A percentile compares a stretch with the other conserved stretches of the same genome.
These are phyloP conservation scores for Columba janthina DNA, from an alignment of 2,113 vertebrate species.

Conservation along the genomic window DNA sequence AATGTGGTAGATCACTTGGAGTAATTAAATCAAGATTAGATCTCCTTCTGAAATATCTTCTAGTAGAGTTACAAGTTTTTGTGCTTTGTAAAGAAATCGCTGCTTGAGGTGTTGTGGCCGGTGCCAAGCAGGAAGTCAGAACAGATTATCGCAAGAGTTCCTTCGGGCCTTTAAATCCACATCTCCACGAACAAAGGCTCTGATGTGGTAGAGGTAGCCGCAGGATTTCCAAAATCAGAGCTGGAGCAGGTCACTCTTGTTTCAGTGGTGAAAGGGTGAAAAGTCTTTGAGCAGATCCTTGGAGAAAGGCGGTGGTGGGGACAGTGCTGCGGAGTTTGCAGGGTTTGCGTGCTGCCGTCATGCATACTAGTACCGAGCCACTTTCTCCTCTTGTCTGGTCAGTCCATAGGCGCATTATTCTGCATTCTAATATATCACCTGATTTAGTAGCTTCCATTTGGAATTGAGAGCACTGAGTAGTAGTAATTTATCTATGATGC, in stretches of 20 bases:
- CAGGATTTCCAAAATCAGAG: constrained; percentile 44
- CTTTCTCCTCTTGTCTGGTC: background rate
- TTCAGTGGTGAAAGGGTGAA: constrained; percentile 27
- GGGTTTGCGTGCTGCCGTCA: background rate
- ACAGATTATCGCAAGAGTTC: constrained; percentile 44
- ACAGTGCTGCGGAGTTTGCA: accelerated
- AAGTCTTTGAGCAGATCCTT: constrained; percentile 19
- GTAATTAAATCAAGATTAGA: constrained; percentile 66
- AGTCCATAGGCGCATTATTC: background rate
- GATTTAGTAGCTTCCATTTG: background rate
- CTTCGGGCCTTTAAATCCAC: constrained; percentile 56
- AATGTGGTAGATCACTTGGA: constrained; percentile 56
- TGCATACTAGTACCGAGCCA: accelerated
- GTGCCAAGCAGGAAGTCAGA: constrained; percentile 61
- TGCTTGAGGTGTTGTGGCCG: constrained; percentile 9
- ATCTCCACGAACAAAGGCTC: constrained; percentile 36
- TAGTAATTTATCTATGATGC: background rate
- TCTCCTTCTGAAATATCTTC: constrained; percentile 47
- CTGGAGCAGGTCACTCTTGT: constrained; percentile 19
- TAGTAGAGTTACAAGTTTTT: constrained; percentile 56
- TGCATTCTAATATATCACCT: background rate
- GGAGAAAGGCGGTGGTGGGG: accelerated
- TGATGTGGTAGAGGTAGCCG: constrained; percentile 20
- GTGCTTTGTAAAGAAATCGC: constrained; percentile 48
- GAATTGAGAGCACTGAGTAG: background rate